A percentile compares a stretch with the other conserved stretches of the same genome.
These are phyloP conservation scores for Parnassius orleans DNA, from an alignment of 2,888 invertebrate genomes.

Conservation along the genomic window DNA sequence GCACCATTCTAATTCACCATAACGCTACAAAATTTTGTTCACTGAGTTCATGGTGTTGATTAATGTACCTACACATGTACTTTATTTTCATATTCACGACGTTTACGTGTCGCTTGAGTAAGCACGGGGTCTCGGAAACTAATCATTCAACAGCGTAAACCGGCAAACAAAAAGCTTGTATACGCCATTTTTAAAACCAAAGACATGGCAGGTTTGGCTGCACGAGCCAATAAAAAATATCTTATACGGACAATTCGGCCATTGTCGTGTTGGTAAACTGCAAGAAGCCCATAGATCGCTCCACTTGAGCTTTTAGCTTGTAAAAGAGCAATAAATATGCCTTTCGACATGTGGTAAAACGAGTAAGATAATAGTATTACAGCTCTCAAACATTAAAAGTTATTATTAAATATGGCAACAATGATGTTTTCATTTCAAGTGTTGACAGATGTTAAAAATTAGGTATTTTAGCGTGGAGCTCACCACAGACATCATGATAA, in stretches of 20 bases:
- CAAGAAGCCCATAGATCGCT: conserved; percentile 79
- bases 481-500: no score
- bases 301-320: conserved; percentile 75
- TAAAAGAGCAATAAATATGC: conserved; percentile 78
- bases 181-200: conserved; percentile 83
- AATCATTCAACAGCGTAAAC: conserved; percentile 76
- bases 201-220: conserved; percentile 80
- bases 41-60: conserved; percentile 74
- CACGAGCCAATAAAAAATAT: conserved; percentile 80
- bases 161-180: conserved; percentile 83
- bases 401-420: conserved; percentile 58
- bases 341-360: conserved; percentile 74
- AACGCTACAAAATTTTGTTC: conserved; percentile 75
- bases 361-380: conserved; percentile 60
- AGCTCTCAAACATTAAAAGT: conserved; percentile 42
- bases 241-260: conserved; percentile 77
- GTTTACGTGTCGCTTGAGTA: conserved; percentile 65
- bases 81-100: conserved; percentile 79
- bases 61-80: conserved; percentile 78
- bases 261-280: conserved; percentile 82
- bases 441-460: conserved; percentile 11
- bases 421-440: conserved; percentile 24
- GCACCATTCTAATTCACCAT: conserved; percentile 81
- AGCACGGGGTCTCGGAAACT: conserved; percentile 66
- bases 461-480: neutral